Base-by-base conservation (phyloP, 1,140 invertebrate species). In the Pseudomyrmex gracilis region DNA sequence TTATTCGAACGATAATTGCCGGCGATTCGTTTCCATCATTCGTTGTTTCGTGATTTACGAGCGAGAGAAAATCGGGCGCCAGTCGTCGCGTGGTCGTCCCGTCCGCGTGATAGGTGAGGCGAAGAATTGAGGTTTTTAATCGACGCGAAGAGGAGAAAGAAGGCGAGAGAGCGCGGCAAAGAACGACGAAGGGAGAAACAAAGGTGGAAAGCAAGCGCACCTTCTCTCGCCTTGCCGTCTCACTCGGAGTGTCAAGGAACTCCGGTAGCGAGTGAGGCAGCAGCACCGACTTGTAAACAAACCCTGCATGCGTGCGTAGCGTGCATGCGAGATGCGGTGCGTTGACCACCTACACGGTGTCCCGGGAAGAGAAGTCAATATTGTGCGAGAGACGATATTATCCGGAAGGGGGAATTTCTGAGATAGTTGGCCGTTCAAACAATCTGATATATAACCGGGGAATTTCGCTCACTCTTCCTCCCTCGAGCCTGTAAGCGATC, bases 231-330 rank as follows among this genome's bases (percentile, higher is more conserved):
- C 53, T 64, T 70, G 20, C 58, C 73, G 45, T 24, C 78, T 84
- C 73, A 88, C 88, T 83, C 74, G 34, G 83, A 87, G 88, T 34
- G 34, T 87, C 85, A 85, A 90, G 82, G 88, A 90, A 90, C 83
- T 85, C 84, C 34, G 53, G 34, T 71, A 49, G 84, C 67, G 63
- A 24, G 49, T 47, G 24, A n/a, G 57, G 34, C 34, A 47, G 58
- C 71, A 71, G 63, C 71, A 58, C 34, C n/a, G 61, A 51, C 58
- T 84, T 87, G 87, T 90, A 89, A 90, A 90, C 89, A 90, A 87
- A 88, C 74, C 77, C 71, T 85, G 74, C 82, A 85, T 82, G 83
- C 82, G 87, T 82, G 83, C 77, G 74, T 71, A 15, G 64, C 12
- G 34, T 20, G 34, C 45, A 24, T 20, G 64, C 64, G 63, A 15